Evolutionary conservation across 2,113 vertebrate species (phyloP).

Genomic region (Rhizomys pruinosus): DNA sequence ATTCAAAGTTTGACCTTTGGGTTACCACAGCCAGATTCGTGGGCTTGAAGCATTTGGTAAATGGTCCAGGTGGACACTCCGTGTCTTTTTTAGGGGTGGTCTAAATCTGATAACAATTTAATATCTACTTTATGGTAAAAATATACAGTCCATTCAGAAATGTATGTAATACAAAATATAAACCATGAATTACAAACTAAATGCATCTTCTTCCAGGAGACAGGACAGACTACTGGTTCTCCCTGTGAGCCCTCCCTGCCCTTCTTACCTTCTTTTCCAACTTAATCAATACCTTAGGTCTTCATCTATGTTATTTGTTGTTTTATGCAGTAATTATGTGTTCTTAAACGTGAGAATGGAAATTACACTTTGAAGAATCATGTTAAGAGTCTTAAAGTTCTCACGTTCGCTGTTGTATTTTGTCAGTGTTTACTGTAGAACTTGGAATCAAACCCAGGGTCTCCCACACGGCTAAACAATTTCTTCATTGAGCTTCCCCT

Average conservation of each 20-base stretch:
- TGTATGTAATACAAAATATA: not conserved
- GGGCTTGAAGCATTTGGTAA: not conserved
- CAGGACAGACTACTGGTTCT: not conserved
- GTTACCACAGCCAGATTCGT: constrained; percentile 62
- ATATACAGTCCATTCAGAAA: not conserved
- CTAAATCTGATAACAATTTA: constrained; percentile 10
- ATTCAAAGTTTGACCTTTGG: constrained; percentile 74
- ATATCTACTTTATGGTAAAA: not conserved
- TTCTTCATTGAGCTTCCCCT: not conserved
- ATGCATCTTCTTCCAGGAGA: not conserved
- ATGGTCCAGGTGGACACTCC: not conserved
- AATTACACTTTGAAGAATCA: not conserved
- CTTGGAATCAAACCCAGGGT: not conserved
- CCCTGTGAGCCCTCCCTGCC: no score
- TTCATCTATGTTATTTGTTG: not conserved
- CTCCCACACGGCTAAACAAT: not conserved
- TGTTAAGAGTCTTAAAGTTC: not conserved
- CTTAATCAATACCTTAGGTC: not conserved
- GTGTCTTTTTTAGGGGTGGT: not conserved
- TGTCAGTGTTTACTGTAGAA: not conserved
- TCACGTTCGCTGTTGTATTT: not conserved
- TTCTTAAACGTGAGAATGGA: not conserved
- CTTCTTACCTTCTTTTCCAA: not conserved
- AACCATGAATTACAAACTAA: not conserved
- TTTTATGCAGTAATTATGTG: not conserved